Percentiles rank a stretch among this genome's conserved stretches.
Conservation (phyloP, 2,113 vertebrate species). For the Bubalus kerabau region DNA sequence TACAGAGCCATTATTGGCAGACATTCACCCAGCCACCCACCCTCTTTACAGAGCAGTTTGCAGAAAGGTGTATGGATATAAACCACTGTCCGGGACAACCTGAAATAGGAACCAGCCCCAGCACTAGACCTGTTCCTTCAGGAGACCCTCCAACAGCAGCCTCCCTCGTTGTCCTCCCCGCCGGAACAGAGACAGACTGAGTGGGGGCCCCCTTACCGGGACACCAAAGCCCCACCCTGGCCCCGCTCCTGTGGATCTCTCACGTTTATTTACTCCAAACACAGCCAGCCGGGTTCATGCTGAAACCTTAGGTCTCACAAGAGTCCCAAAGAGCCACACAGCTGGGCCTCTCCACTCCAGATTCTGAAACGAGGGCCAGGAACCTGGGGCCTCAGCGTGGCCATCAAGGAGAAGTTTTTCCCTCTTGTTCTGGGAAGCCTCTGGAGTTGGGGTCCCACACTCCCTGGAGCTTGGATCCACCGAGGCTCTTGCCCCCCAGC, state of each 20-base stretch:
- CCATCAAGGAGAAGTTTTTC: slow-evolving; percentile 9
- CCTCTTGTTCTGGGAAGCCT: slow-evolving; percentile 14
- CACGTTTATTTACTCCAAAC: neutral
- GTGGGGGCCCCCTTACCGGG: neutral
- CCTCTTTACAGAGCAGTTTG: slow-evolving; percentile 11
- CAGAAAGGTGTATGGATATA: neutral
- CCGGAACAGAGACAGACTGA: neutral
- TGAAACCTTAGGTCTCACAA: neutral
- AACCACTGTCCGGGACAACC: neutral
- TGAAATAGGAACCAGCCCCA: neutral
- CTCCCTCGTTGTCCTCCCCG: slow-evolving; percentile 26
- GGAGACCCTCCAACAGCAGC: neutral
- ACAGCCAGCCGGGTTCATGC: neutral
- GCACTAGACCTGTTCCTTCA: neutral
- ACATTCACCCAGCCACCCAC: slow-evolving; percentile 68
- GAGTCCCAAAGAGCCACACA: neutral
- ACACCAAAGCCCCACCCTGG: neutral
- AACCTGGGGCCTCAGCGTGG: neutral
- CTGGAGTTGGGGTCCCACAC: neutral
- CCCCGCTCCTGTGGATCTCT: neutral
- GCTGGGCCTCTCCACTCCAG: neutral
- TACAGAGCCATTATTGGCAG: slow-evolving; percentile 6
- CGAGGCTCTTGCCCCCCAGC: neutral
- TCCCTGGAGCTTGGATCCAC: neutral
- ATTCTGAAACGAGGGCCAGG: neutral